Percentiles rank a stretch among this genome's conserved stretches.
phyloP scores from a whole-genome alignment of 2,888 invertebrate genomes.

The Teleiodes luculella region DNA sequence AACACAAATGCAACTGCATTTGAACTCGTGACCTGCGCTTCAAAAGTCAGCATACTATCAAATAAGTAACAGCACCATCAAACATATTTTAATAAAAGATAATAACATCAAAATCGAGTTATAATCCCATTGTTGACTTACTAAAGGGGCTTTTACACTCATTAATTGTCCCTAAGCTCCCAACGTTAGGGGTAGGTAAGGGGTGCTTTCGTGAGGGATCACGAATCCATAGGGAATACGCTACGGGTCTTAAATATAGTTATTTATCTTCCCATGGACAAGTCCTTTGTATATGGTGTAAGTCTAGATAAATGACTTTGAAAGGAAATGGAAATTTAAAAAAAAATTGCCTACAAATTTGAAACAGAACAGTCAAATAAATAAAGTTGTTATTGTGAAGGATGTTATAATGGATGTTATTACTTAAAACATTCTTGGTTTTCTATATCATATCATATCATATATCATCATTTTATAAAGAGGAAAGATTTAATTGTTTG shows the following conservation, averaged over 20 bases:
- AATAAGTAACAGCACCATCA: no score
- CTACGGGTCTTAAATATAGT: constrained; percentile 67
- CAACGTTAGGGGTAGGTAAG: constrained; percentile 50
- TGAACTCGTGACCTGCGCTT: no score
- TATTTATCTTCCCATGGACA: constrained; percentile 61
- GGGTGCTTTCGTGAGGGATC: constrained; percentile 29
- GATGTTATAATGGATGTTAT: no score
- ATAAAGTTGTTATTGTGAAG: no score
- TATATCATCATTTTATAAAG: no score
- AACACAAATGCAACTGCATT: no score
- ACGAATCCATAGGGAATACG: constrained; percentile 50
- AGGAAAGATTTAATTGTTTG: no score
- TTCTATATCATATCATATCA: no score
- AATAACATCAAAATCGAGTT: constrained; percentile 61
- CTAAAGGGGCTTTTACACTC: constrained; percentile 67
- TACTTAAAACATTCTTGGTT: no score
- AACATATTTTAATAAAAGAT: constrained; percentile 59
- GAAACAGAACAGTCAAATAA: no score
- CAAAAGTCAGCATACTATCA: no score
- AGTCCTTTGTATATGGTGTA: background rate
- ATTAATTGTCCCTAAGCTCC: constrained; percentile 72
- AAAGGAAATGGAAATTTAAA: background rate
- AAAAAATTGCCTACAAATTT: no score
- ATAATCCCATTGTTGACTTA: constrained; percentile 63
- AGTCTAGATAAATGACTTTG: background rate